A percentile compares a stretch with the other conserved stretches of the same genome.
Evolutionary conservation across 2,888 invertebrate genomes (phyloP).

Genomic region (Euspilapteryx auroguttella): DNA sequence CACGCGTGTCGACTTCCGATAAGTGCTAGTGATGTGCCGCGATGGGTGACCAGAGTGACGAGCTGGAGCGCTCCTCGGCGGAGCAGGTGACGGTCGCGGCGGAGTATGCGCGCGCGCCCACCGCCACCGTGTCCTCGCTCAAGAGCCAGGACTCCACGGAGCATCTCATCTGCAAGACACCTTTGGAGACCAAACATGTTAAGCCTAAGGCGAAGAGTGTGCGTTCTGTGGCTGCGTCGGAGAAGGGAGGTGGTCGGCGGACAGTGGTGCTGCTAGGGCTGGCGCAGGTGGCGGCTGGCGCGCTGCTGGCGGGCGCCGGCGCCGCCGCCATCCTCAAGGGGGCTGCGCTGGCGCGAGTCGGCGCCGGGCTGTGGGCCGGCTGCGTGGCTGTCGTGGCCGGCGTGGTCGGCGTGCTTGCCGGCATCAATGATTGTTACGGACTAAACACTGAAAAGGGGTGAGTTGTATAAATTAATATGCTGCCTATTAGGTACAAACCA

Average conservation of each 20-base stretch:
- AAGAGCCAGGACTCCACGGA: slow-evolving; percentile 60
- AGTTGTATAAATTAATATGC: slow-evolving; percentile 10
- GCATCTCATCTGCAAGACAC: slow-evolving; percentile 59
- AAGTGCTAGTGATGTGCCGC: slow-evolving; percentile 10
- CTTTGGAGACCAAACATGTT: slow-evolving; percentile 29
- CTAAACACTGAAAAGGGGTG: slow-evolving; percentile 29
- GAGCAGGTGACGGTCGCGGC: slow-evolving; percentile 11
- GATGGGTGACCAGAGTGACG: slow-evolving; percentile 15
- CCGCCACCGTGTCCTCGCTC: slow-evolving; percentile 46
- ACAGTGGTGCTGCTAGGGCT: slow-evolving; percentile 58
- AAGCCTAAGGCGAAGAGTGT: slow-evolving; percentile 27
- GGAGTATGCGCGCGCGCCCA: slow-evolving; percentile 21
- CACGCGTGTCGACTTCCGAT: slow-evolving; percentile 4
- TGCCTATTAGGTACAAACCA: no score
- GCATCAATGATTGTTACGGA: slow-evolving; percentile 59
- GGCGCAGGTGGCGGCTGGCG: slow-evolving; percentile 65
- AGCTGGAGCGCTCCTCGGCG: slow-evolving; percentile 9
- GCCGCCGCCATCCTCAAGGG: slow-evolving; percentile 65
- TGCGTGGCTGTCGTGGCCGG: slow-evolving; percentile 65
- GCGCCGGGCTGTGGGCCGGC: slow-evolving; percentile 71
- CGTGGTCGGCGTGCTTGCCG: slow-evolving; percentile 63
- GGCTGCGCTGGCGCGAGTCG: slow-evolving; percentile 58
- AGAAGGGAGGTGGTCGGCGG: slow-evolving; percentile 12
- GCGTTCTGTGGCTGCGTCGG: slow-evolving; percentile 32
- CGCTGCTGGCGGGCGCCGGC: slow-evolving; percentile 65